A percentile compares a stretch with the other conserved stretches of the same genome.
Conservation (phyloP, 92 coral and sea anemone genomes). For the Zoanthus sansibaricus region DNA sequence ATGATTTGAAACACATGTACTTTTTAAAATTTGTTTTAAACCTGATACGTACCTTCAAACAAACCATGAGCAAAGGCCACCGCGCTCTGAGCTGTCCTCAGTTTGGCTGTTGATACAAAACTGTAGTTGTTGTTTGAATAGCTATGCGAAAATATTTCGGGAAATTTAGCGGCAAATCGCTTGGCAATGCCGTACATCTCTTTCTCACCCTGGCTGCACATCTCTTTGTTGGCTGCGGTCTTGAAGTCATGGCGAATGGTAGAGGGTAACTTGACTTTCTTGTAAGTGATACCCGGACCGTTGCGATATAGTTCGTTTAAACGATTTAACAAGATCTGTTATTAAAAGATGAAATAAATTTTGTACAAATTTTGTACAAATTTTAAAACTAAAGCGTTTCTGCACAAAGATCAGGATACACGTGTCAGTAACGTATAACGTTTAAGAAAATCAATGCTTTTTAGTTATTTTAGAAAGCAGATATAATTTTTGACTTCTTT, state of each 20-base stretch:
- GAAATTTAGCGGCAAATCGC: slow-evolving; percentile 70
- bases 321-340: slow-evolving; percentile 35
- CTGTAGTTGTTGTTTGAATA: slow-evolving; percentile 82
- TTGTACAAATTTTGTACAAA: no score
- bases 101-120: slow-evolving; percentile 75
- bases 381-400: no score
- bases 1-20: neutral
- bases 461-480: no score
- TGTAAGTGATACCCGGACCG: slow-evolving; percentile 60
- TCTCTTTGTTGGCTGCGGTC: slow-evolving; percentile 70
- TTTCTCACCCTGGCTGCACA: slow-evolving; percentile 71
- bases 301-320: slow-evolving; percentile 58
- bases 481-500: no score
- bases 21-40: neutral
- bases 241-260: slow-evolving; percentile 59
- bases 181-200: slow-evolving; percentile 77
- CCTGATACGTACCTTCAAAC: slow-evolving; percentile 69
- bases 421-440: no score
- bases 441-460: no score
- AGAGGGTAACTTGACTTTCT: slow-evolving; percentile 85
- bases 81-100: slow-evolving; percentile 89
- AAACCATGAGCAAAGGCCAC: slow-evolving; percentile 86
- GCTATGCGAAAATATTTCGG: slow-evolving; percentile 56
- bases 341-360: no score
- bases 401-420: no score